Base-by-base conservation (phyloP, 2,113 vertebrate genomes). In the Xenopus borealis region DNA sequence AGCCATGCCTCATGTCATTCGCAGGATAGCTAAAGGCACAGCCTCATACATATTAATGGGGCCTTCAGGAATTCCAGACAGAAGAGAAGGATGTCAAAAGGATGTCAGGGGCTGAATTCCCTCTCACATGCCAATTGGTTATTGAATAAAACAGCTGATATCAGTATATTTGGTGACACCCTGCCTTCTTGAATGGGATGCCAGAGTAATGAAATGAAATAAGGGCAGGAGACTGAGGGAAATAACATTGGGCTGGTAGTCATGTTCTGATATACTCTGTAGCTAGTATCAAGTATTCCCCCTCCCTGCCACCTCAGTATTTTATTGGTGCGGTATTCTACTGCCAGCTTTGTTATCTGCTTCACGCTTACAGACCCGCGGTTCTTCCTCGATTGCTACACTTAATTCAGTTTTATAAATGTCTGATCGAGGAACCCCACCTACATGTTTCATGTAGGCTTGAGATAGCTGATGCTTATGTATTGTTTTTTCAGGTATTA, bases 101-200 rank as follows among this genome's bases (percentile, higher is more conserved):
- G 59, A 70, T 62, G 74, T 77, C 66, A 70, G 47, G n/a, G 59
- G 27, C 61, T 64, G 61, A 77, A 64, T 77, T 70, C 74, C 67
- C 74, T 77, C 74, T 17, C 68, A 77, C 74, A 45, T 69, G 74
- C 74, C 74, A 70, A 77, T 77, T 70, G 62, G 74, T 64, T 70
- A 77, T 70, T 57, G 67, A 70, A 67, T 44, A 45, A 64, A 76
- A 76, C 47, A 76, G 74, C 74, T 76, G 74, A 69, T 77, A 64
- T 64, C 74, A 77, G 74, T 63, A 77, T 70, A 69, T 77, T 70
- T 33, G 7, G 58, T 69, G 74, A 77, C 74, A 77, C 47, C 16
- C 58, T 65, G 59, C 74, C 61, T 44, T 61, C 40, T 64, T 14
- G 12, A 64, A 77, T 64, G 74, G 74, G 74, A 70, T 45, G 45